phyloP scores from a whole-genome alignment of 2,888 invertebrate genomes.

The Drosophila anomelani region DNA sequence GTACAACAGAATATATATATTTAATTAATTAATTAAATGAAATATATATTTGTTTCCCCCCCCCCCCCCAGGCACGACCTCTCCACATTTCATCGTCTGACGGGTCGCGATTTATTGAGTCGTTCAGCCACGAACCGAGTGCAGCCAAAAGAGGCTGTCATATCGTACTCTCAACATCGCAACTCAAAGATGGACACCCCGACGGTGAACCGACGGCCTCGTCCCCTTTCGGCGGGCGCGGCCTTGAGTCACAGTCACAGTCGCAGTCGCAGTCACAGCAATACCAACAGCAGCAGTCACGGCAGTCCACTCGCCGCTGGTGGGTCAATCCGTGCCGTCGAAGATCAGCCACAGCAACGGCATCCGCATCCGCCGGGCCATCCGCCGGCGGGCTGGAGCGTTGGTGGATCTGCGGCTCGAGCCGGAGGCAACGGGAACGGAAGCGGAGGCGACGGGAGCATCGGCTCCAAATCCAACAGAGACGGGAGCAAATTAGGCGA shows the following conservation, averaged over 20 bases:
- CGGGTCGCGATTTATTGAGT: slow-evolving; percentile 85
- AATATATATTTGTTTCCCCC: no score
- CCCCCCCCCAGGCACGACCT: slow-evolving; percentile 83
- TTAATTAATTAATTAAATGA: neutral
- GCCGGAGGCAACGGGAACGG: slow-evolving; percentile 79
- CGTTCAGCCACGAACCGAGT: slow-evolving; percentile 84
- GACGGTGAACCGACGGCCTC: slow-evolving; percentile 84
- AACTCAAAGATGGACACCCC: slow-evolving; percentile 85
- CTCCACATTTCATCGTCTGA: slow-evolving; percentile 85
- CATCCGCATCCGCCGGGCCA: slow-evolving; percentile 84
- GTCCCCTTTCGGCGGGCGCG: slow-evolving; percentile 67
- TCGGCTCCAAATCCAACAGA: slow-evolving; percentile 82
- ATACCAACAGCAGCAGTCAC: slow-evolving; percentile 40
- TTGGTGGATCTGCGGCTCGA: slow-evolving; percentile 88
- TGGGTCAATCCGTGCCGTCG: slow-evolving; percentile 80
- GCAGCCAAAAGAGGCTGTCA: slow-evolving; percentile 85
- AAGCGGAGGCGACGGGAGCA: slow-evolving; percentile 80
- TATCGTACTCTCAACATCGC: slow-evolving; percentile 85
- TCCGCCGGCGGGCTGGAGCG: slow-evolving; percentile 88
- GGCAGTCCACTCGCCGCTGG: slow-evolving; percentile 64
- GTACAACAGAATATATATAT: no score
- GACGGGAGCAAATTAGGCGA: slow-evolving; percentile 86
- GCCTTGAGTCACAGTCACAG: slow-evolving; percentile 68
- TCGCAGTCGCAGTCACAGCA: slow-evolving; percentile 28
- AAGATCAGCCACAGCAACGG: slow-evolving; percentile 51